Evolutionary conservation across 2,888 invertebrate genomes (phyloP).

Genomic region (Cynaeus angustus): DNA sequence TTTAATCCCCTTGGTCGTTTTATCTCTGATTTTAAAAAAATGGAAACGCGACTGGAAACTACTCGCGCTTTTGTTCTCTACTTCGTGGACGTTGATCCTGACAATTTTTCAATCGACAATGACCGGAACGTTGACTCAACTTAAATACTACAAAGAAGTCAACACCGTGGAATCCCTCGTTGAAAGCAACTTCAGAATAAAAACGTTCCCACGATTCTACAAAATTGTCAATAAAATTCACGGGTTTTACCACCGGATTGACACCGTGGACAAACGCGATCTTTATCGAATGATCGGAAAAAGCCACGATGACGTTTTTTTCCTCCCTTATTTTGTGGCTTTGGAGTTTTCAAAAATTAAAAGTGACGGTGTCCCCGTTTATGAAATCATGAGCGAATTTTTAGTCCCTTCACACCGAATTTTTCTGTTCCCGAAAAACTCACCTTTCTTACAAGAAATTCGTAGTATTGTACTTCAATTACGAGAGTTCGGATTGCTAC

Average conservation of each 20-base stretch:
- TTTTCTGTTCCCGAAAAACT: conserved; percentile 17
- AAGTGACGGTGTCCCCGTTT: neutral
- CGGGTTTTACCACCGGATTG: neutral
- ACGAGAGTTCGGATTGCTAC: conserved; percentile 6
- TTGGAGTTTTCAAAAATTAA: conserved; percentile 9
- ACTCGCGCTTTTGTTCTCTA: too few species aligned
- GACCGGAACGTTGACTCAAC: conserved; percentile 13
- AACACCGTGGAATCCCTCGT: neutral
- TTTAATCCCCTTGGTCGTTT: neutral
- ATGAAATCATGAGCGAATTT: conserved; percentile 11
- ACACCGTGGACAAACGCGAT: neutral
- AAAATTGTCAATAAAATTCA: neutral
- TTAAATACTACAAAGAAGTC: neutral
- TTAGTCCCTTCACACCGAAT: conserved; percentile 11
- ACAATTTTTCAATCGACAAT: conserved; percentile 23
- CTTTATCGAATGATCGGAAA: conserved; percentile 5
- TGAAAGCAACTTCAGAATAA: neutral
- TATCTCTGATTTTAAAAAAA: neutral
- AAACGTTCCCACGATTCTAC: neutral
- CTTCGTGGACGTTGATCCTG: neutral
- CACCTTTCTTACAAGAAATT: conserved; percentile 3
- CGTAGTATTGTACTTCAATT: conserved; percentile 3
- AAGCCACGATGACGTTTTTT: conserved; percentile 4
- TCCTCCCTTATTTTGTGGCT: conserved; percentile 10
- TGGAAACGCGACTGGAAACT: too few species aligned